These are phyloP conservation scores for Notospermus geniculatus DNA, from an alignment of 1,140 invertebrate genomes.

Conservation along the genomic window DNA sequence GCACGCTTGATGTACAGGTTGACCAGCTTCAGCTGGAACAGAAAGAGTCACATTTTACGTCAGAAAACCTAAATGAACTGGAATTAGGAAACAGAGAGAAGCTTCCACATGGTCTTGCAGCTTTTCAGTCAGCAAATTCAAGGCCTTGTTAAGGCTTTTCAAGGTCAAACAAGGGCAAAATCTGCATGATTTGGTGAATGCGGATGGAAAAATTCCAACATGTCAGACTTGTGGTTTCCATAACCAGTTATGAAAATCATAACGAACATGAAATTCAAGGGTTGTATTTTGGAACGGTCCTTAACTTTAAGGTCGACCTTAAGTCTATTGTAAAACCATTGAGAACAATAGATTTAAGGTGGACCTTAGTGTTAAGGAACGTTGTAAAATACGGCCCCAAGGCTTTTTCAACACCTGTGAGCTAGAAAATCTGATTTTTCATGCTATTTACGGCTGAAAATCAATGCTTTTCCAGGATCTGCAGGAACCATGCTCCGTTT, in stretches of 20 bases:
- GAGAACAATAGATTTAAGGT: too few relatives aligned
- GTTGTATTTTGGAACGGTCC: too few relatives aligned
- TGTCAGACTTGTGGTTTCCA: not conserved
- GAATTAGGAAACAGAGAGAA: slow-evolving; percentile 1
- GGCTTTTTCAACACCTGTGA: not conserved
- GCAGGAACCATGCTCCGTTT: not conserved
- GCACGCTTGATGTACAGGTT: slow-evolving; percentile 72
- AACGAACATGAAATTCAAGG: not conserved
- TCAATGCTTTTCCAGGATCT: not conserved
- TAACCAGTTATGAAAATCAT: not conserved
- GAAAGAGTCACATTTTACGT: slow-evolving; percentile 7
- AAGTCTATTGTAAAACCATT: too few relatives aligned
- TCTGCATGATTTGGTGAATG: too few relatives aligned
- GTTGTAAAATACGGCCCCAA: too few relatives aligned
- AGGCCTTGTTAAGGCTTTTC: too few relatives aligned
- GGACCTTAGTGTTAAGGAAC: too few relatives aligned
- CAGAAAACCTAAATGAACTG: not conserved
- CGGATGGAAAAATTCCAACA: too few relatives aligned
- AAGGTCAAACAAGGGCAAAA: not conserved
- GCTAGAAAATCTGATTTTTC: slow-evolving; percentile 5
- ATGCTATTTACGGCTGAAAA: not conserved
- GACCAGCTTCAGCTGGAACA: slow-evolving; percentile 64
- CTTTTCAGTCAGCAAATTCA: too few relatives aligned
- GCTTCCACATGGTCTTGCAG: not conserved
- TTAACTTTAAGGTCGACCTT: too few relatives aligned